These are phyloP conservation scores for Cirrhinus mrigala DNA, from an alignment of 2,797 vertebrate genomes.

Conservation along the genomic window DNA sequence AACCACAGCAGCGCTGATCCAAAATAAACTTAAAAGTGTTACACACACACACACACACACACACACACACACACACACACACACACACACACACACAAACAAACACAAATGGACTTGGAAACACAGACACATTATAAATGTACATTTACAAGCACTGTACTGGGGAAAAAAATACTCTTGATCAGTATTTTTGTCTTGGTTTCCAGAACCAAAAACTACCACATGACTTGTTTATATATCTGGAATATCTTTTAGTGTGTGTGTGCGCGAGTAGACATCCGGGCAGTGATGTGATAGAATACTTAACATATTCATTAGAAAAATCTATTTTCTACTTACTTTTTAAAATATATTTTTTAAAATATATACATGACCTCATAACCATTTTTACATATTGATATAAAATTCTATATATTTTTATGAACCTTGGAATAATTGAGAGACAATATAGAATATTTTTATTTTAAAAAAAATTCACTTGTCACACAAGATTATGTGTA, in stretches of 20 bases:
- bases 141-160: slow-evolving; percentile 36
- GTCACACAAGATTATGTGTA: neutral
- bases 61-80: neutral
- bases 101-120: slow-evolving; percentile 3
- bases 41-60: slow-evolving; percentile 26
- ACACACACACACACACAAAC: neutral
- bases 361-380: neutral
- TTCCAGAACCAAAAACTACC: neutral
- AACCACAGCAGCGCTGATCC: slow-evolving; percentile 54
- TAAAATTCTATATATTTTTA: neutral
- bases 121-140: slow-evolving; percentile 14
- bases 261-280: no score
- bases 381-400: no score
- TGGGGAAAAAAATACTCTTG: neutral
- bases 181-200: neutral
- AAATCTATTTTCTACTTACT: no score
- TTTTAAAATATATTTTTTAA: neutral
- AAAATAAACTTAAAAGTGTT: slow-evolving; percentile 59
- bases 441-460: neutral
- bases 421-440: neutral
- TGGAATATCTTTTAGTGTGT: neutral
- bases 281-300: neutral
- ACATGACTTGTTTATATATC: neutral
- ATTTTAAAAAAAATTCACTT: neutral
- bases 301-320: neutral